phyloP scores from a whole-genome alignment of 2,113 vertebrate genomes.

The Gallinago paraguaiae region DNA sequence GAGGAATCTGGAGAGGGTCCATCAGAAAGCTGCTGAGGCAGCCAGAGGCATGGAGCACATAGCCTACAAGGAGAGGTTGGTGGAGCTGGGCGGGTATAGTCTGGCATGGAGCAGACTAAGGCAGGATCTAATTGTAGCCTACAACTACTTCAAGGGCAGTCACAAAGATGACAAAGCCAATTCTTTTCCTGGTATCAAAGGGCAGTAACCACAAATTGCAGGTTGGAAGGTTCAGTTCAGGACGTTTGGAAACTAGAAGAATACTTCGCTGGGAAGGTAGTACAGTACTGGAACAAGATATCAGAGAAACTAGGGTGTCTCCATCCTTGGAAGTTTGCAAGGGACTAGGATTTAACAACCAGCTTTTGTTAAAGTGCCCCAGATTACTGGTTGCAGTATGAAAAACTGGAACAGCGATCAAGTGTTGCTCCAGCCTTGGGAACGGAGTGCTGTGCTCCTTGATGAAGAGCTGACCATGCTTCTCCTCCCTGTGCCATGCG shows the following conservation, averaged over 20 bases:
- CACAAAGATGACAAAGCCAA: background rate
- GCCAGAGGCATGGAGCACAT: background rate
- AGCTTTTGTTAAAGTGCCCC: background rate
- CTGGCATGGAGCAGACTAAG: background rate
- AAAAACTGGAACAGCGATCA: background rate
- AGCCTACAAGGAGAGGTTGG: background rate
- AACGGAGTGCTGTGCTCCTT: background rate
- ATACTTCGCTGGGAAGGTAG: background rate
- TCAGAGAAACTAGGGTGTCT: background rate
- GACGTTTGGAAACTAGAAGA: background rate
- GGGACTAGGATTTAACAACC: background rate
- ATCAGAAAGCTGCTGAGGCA: background rate
- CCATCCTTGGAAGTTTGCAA: background rate
- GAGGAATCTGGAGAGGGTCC: background rate
- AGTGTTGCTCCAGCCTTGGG: background rate
- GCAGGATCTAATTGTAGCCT: background rate
- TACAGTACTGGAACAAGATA: background rate
- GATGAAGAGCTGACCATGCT: background rate
- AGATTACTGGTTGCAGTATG: background rate
- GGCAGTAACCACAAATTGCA: background rate
- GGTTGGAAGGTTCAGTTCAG: background rate
- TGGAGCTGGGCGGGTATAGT: background rate
- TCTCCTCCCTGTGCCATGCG: accelerated
- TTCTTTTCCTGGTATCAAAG: background rate
- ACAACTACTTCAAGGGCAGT: background rate